These are phyloP conservation scores for Dendrolimus pini DNA, from an alignment of 2,888 invertebrate genomes.

Conservation along the genomic window DNA sequence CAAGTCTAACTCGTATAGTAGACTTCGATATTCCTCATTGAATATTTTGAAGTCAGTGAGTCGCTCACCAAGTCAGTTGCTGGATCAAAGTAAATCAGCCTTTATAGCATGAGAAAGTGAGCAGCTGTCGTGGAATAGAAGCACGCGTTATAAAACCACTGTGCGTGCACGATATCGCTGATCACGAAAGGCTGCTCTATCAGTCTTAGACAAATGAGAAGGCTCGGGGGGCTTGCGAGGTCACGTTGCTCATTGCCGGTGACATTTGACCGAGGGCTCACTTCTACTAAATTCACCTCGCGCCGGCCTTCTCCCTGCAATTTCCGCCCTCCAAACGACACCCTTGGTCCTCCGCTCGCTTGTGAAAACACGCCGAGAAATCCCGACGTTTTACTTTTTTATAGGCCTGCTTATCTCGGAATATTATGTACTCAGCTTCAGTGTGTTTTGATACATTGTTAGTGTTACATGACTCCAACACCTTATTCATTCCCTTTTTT, in stretches of 20 bases:
- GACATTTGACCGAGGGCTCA: slow-evolving; percentile 50
- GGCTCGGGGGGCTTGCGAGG: slow-evolving; percentile 28
- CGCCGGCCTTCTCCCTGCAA: slow-evolving; percentile 39
- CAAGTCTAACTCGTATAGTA: too few species aligned
- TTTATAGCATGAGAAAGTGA: too few species aligned
- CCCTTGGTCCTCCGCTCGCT: slow-evolving; percentile 38
- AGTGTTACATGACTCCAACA: not conserved
- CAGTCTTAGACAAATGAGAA: slow-evolving; percentile 39
- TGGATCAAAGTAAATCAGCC: too few species aligned
- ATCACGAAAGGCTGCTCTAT: slow-evolving; percentile 24
- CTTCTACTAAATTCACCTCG: slow-evolving; percentile 41
- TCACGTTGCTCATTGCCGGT: slow-evolving; percentile 45
- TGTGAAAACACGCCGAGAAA: slow-evolving; percentile 41
- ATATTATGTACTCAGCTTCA: slow-evolving; percentile 35
- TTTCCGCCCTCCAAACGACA: slow-evolving; percentile 52
- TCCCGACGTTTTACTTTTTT: slow-evolving; percentile 49
- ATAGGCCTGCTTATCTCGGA: slow-evolving; percentile 40
- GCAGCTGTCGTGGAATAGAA: too few species aligned
- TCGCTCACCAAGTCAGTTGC: too few species aligned
- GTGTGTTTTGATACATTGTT: slow-evolving; percentile 24
- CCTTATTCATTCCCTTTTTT: not conserved
- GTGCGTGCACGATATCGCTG: slow-evolving; percentile 27
- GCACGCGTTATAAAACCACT: too few species aligned
- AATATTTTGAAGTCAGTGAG: too few species aligned
- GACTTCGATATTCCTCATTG: too few species aligned